Percentiles rank a stretch among this genome's conserved stretches.
phyloP scores from a whole-genome alignment of 2,888 invertebrate species.

The Folsomia manolachei region DNA sequence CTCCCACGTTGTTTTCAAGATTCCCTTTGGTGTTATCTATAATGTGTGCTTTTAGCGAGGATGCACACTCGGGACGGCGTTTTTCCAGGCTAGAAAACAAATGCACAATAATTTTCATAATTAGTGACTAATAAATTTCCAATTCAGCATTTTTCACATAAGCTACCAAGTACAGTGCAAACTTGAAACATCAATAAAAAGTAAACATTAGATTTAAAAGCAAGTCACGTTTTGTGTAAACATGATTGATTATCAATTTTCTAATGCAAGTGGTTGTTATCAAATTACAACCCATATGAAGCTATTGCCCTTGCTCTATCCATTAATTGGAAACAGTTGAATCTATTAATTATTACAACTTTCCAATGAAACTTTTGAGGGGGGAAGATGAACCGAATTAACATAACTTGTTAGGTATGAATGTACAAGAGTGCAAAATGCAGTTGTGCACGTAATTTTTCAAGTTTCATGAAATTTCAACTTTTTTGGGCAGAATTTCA shows the following conservation, averaged over 20 bases:
- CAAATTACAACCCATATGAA: background rate
- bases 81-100: conserved; percentile 12
- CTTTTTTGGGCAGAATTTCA: too few relatives aligned
- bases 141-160: too few relatives aligned
- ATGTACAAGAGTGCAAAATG: background rate
- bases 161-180: too few relatives aligned
- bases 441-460: too few relatives aligned
- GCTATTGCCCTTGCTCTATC: background rate
- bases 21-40: background rate
- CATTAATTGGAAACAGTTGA: background rate
- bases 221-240: background rate
- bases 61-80: background rate
- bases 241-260: background rate
- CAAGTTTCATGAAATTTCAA: background rate
- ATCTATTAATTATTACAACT: background rate
- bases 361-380: background rate
- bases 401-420: background rate
- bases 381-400: background rate
- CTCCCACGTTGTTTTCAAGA: conserved; percentile 5
- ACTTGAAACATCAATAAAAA: too few relatives aligned
- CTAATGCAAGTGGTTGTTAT: background rate
- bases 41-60: background rate
- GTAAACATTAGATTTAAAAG: too few relatives aligned
- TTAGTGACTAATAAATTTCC: background rate
- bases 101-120: too few relatives aligned